Evolutionary conservation across 2,797 vertebrate species (phyloP).

Genomic region (Limnodromus scolopaceus): DNA sequence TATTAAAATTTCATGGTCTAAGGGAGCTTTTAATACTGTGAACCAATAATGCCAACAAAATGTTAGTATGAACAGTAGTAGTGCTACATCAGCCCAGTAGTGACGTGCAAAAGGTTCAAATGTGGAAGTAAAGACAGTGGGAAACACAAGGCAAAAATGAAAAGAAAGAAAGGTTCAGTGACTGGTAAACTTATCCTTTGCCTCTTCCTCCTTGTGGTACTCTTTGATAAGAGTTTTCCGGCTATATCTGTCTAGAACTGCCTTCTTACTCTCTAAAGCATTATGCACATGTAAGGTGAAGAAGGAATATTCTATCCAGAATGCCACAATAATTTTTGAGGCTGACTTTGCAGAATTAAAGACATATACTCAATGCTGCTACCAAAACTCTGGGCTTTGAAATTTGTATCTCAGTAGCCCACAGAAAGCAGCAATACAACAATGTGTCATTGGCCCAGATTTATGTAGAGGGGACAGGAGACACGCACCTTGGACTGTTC

Average conservation of each 20-base stretch:
- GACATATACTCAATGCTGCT: not conserved
- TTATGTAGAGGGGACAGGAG: not conserved
- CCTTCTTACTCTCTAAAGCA: not conserved
- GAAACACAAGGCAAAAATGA: not conserved
- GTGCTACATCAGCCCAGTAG: not conserved
- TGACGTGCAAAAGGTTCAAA: not conserved
- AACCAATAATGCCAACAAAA: slow-evolving; percentile 20
- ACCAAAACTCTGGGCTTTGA: not conserved
- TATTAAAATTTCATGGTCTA: slow-evolving; percentile 48
- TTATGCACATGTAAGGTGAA: not conserved
- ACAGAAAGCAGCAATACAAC: not conserved
- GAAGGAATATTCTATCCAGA: not conserved
- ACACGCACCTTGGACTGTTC: not conserved
- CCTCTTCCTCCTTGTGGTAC: not conserved
- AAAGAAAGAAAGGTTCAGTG: not conserved
- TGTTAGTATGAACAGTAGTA: not conserved
- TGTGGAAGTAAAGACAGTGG: not conserved
- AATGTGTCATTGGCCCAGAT: not conserved
- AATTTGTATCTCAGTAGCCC: not conserved
- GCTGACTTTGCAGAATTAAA: not conserved
- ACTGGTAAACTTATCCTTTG: not conserved
- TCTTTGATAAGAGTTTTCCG: not conserved
- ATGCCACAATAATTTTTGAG: not conserved
- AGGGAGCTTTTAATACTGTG: not conserved
- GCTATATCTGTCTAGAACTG: not conserved